Conservation (phyloP, 2,888 invertebrate genomes). For the Erannis defoliaria region DNA sequence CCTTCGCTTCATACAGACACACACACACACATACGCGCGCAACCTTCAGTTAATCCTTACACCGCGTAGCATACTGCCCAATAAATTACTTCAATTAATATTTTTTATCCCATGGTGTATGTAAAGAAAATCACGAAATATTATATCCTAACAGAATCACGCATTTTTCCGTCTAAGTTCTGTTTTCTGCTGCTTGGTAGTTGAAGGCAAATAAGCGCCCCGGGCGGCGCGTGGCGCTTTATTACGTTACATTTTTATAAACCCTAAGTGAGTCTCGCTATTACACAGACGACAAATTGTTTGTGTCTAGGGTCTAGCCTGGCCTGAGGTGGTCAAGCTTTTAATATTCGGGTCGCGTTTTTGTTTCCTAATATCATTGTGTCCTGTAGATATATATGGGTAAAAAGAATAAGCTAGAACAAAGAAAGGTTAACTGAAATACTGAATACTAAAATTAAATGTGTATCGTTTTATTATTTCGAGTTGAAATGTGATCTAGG, state of each 20-base stretch:
- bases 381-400: background rate
- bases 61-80: no score
- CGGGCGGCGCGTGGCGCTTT: constrained; percentile 35
- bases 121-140: constrained; percentile 2
- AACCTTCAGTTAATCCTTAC: no score
- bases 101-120: background rate
- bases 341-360: constrained; percentile 12
- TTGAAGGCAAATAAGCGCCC: constrained; percentile 39
- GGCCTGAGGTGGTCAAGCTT: constrained; percentile 10
- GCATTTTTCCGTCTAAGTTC: background rate
- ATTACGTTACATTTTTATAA: constrained; percentile 46
- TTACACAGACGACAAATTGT: constrained; percentile 39
- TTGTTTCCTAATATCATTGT: background rate
- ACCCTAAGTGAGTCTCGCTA: constrained; percentile 44
- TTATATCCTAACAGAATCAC: background rate
- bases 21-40: no score
- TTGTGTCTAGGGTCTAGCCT: constrained; percentile 36
- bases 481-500: no score
- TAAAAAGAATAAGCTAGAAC: background rate
- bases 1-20: no score
- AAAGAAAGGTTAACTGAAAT: background rate
- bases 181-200: constrained; percentile 2
- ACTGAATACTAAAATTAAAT: no score
- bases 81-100: background rate
- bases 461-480: background rate